These are phyloP conservation scores for Thymelicus lineola DNA, from an alignment of 2,888 invertebrate species.

Conservation along the genomic window DNA sequence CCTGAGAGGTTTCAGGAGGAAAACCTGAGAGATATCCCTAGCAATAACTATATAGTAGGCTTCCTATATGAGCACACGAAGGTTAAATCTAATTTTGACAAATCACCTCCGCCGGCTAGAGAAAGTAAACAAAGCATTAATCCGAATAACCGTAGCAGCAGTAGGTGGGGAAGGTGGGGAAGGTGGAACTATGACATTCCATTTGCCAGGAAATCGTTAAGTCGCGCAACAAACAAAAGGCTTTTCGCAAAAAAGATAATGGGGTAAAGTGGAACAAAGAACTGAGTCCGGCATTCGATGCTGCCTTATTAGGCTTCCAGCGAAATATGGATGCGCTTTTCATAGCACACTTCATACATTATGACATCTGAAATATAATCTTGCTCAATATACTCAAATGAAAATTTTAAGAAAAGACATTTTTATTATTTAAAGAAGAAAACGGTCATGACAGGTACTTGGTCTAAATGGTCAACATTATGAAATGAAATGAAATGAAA, in stretches of 20 bases:
- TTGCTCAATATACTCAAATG: too few species aligned
- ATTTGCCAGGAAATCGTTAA: conserved; percentile 59
- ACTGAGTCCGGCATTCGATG: conserved; percentile 14
- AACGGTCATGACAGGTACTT: too few species aligned
- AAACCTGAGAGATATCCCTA: too few species aligned
- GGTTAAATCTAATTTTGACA: conserved; percentile 28
- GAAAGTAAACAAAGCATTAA: conserved; percentile 35
- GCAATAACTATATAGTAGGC: background rate
- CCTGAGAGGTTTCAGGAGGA: too few species aligned
- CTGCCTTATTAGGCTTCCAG: conserved; percentile 20
- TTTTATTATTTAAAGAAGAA: too few species aligned
- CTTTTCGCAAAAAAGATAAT: conserved; percentile 46
- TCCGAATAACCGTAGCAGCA: conserved; percentile 20
- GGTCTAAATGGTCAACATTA: too few species aligned
- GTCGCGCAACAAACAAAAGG: conserved; percentile 58
- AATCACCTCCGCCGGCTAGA: conserved; percentile 27
- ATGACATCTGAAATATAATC: too few species aligned
- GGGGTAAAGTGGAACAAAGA: conserved; percentile 45
- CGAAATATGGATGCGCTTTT: background rate
- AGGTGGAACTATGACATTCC: conserved; percentile 49
- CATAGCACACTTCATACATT: background rate
- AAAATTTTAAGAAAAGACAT: too few species aligned
- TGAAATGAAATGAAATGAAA: too few species aligned
- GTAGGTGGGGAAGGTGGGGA: conserved; percentile 13
- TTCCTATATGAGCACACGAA: background rate